Evolutionary conservation across 2,888 invertebrate genomes (phyloP).

Genomic region (Athrips mouffetella): DNA sequence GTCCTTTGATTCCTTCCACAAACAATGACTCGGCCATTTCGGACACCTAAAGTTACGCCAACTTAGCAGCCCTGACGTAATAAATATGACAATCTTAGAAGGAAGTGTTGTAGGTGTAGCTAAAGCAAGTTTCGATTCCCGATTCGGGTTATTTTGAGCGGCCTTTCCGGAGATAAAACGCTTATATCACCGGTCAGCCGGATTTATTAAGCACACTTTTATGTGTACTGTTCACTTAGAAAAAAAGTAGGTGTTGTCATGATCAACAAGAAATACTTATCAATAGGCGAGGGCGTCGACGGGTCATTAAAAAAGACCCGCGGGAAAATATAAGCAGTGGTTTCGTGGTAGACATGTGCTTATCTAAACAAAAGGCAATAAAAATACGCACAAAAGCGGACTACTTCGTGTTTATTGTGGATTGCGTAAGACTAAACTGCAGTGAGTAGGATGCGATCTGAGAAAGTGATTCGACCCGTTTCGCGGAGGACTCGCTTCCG

Average conservation of each 20-base stretch:
- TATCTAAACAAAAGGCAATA: conserved; percentile 29
- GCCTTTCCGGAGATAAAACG: not conserved
- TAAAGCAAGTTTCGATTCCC: conserved; percentile 4
- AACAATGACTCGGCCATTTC: not conserved
- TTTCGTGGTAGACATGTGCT: conserved; percentile 12
- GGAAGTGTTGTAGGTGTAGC: conserved; percentile 4
- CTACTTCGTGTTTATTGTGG: conserved; percentile 32
- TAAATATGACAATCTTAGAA: not conserved
- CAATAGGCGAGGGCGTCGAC: too few relatives aligned
- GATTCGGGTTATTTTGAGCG: not conserved
- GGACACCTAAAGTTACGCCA: not conserved
- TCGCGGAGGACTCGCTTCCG: conserved; percentile 43
- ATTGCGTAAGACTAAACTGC: conserved; percentile 43
- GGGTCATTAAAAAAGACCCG: conserved; percentile 4
- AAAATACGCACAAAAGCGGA: conserved; percentile 26
- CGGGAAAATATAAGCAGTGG: not conserved
- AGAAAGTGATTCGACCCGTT: conserved; percentile 55
- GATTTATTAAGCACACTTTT: not conserved
- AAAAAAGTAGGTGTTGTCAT: too few relatives aligned
- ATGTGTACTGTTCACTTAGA: not conserved
- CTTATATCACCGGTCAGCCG: conserved; percentile 1
- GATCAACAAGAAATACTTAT: too few relatives aligned
- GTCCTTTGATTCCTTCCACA: not conserved
- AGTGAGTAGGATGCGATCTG: conserved; percentile 39
- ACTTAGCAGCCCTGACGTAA: not conserved